These are phyloP conservation scores for Timema cristinae DNA, from an alignment of 2,888 invertebrate species.

Conservation along the genomic window DNA sequence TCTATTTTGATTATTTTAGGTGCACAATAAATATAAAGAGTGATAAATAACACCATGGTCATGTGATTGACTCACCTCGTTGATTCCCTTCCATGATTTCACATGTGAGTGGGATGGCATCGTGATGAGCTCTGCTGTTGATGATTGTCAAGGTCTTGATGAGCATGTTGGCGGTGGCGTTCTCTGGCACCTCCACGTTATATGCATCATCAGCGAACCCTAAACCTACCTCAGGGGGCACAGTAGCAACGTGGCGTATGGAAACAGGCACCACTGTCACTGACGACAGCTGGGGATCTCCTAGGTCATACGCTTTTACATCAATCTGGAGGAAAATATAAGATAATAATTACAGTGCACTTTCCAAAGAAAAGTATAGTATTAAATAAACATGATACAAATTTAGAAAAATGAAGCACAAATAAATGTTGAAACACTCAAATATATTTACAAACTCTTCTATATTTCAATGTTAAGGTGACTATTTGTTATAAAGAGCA, in stretches of 20 bases:
- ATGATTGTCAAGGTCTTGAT: conserved; percentile 70
- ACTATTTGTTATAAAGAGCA: too few species aligned
- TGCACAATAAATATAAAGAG: too few species aligned
- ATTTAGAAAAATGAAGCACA: too few species aligned
- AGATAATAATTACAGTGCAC: too few species aligned
- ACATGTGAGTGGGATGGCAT: conserved; percentile 68
- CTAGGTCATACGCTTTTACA: conserved; percentile 80
- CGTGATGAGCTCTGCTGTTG: conserved; percentile 65
- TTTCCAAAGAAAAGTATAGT: too few species aligned
- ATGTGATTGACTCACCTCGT: conserved; percentile 50
- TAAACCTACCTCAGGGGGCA: conserved; percentile 66
- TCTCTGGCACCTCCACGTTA: conserved; percentile 77
- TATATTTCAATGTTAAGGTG: too few species aligned
- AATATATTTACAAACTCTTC: too few species aligned
- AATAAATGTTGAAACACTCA: too few species aligned
- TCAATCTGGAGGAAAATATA: conserved; percentile 57
- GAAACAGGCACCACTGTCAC: conserved; percentile 77
- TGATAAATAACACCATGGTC: conserved; percentile 7
- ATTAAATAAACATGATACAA: too few species aligned
- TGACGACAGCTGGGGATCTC: conserved; percentile 78
- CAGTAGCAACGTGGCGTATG: conserved; percentile 73
- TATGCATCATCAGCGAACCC: conserved; percentile 86
- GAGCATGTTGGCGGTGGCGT: conserved; percentile 61
- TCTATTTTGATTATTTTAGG: too few species aligned
- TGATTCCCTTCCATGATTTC: conserved; percentile 74